Conservation (phyloP, 2,113 vertebrate genomes). For the Leptocoma aspasia region DNA sequence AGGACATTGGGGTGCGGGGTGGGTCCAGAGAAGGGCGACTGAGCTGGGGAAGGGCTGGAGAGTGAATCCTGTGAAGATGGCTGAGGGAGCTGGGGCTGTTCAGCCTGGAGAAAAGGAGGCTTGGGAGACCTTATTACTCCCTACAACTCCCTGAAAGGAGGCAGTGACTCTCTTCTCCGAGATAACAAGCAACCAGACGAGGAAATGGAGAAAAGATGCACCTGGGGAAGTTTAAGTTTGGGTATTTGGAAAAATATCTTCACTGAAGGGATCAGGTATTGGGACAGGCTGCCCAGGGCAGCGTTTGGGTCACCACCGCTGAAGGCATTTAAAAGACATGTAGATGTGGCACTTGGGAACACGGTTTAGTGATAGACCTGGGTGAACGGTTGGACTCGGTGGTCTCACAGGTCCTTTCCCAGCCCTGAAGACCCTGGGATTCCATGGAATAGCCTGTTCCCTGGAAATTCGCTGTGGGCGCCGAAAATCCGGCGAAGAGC, state of each 20-base stretch:
- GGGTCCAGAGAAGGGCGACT: fast-evolving
- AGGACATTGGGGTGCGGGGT: fast-evolving
- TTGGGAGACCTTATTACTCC: fast-evolving
- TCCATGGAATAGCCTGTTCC: fast-evolving
- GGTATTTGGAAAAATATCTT: background rate
- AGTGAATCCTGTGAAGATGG: background rate
- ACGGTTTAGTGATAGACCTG: background rate
- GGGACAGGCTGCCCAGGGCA: background rate
- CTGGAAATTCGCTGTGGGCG: fast-evolving
- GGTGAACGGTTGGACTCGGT: fast-evolving
- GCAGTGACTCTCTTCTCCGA: background rate
- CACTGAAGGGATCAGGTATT: fast-evolving
- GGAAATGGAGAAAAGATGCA: background rate
- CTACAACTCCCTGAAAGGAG: background rate
- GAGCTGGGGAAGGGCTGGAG: background rate
- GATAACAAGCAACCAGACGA: background rate
- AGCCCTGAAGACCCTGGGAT: fast-evolving
- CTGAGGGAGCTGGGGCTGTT: background rate
- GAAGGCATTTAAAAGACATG: background rate
- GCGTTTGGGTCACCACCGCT: background rate
- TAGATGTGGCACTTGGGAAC: background rate
- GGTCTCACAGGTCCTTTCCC: background rate
- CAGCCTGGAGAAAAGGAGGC: background rate
- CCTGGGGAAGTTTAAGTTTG: background rate
- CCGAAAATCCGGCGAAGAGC: background rate